Evolutionary conservation across 2,113 vertebrate species (phyloP).

Genomic region (Gallinago jamesoni): DNA sequence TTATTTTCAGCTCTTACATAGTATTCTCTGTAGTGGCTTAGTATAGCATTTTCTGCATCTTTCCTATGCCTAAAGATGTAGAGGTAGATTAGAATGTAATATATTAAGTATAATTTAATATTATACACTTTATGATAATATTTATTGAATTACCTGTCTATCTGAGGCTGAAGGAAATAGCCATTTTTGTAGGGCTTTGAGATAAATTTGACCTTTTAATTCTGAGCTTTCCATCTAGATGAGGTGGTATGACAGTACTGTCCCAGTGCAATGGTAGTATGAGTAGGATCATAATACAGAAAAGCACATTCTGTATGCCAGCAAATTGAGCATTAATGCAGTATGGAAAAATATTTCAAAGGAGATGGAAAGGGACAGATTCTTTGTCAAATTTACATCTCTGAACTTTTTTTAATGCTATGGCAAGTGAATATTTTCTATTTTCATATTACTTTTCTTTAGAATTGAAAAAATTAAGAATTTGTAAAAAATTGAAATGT

Average conservation of each 20-base stretch:
- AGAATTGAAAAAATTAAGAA: not conserved
- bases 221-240: not conserved
- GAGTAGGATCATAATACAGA: not conserved
- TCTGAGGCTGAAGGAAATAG: not conserved
- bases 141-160: not conserved
- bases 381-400: not conserved
- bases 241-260: rapidly evolving
- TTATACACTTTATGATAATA: not conserved
- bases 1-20: not conserved
- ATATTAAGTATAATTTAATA: not conserved
- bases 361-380: not conserved
- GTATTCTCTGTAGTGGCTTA: not conserved
- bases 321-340: not conserved
- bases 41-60: not conserved
- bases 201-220: not conserved
- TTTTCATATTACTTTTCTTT: not conserved
- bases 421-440: not conserved
- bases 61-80: not conserved
- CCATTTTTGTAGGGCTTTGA: not conserved
- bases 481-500: not conserved
- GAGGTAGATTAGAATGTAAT: not conserved
- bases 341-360: not conserved
- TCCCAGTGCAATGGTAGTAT: not conserved
- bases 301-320: not conserved
- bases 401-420: not conserved